Evolutionary conservation across 2,797 vertebrate genomes (phyloP), one percentile per base, ranked within the genome.

Genomic region (Neomorphus geoffroyi): DNA sequence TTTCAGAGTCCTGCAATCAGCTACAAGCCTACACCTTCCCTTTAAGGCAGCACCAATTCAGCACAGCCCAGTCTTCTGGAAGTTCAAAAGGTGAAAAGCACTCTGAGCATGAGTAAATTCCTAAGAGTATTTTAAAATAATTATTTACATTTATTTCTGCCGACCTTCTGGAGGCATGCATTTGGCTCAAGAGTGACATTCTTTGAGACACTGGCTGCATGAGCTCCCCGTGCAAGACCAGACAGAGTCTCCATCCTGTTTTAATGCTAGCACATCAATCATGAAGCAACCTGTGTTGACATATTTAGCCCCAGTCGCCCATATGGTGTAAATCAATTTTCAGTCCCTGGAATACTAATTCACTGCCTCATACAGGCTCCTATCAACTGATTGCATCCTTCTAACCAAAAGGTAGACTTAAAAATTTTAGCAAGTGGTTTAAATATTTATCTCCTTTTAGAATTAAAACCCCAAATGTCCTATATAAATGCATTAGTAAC

Each of bases 61-160:
- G 85, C 81, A 65, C 54, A 91, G 67, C 86, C 90, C 84, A 62
- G 46, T 19, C 64, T 82, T 91, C 83, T 94, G 33, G 18, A 80
- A 94, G 96, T 97, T 96, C 95, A 96, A 95, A 95, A 97, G 96
- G 95, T 94, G 96, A 97, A 92, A 80, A 91, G 86, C 88, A 80
- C 96, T 95, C 92, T 33, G 72, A 94, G 86, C 90, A 85, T 78
- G 93, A 96, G 95, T 93, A 96, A 95, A 94, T 93, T 91, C 53
- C 80, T 93, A 85, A 93, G 93, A 94, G 96, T 93, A 58, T 94
- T 97, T 95, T 95, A 96, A 94, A 97, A 95, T 96, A 97, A 96
- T 92, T 97, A 96, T 97, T 97, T 97, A 97, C 96, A 96, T 96
- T 95, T 87, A 94, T 96, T 94, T 86, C 95, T 96, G 93, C 62